A percentile compares a stretch with the other conserved stretches of the same genome.
These are phyloP conservation scores for Plagiodera versicolora DNA, from an alignment of 2,888 invertebrate species.

Conservation along the genomic window DNA sequence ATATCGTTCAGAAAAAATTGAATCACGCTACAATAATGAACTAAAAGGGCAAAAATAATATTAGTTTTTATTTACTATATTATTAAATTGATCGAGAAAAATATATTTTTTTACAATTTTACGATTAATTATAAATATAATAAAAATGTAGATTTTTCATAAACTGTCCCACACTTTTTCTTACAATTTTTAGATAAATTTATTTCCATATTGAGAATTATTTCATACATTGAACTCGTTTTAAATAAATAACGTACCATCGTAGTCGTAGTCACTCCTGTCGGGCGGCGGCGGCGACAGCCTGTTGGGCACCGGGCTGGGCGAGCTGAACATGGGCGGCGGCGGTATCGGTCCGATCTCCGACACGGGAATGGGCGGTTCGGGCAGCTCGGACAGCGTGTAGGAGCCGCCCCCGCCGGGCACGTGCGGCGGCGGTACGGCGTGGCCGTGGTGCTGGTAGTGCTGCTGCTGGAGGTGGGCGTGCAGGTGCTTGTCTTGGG, in stretches of 20 bases:
- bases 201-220: too few relatives aligned
- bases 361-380: slow-evolving; percentile 88
- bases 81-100: too few relatives aligned
- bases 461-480: slow-evolving; percentile 29
- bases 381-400: slow-evolving; percentile 84
- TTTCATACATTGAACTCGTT: too few relatives aligned
- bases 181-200: too few relatives aligned
- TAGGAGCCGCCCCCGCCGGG: slow-evolving; percentile 49
- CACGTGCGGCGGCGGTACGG: slow-evolving; percentile 40
- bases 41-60: too few relatives aligned
- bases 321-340: slow-evolving; percentile 94
- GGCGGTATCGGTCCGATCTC: slow-evolving; percentile 85
- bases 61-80: too few relatives aligned
- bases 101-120: too few relatives aligned
- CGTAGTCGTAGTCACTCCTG: slow-evolving; percentile 63
- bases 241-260: slow-evolving; percentile 65
- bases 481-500: slow-evolving; percentile 51
- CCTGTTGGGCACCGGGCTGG: slow-evolving; percentile 68
- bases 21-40: too few relatives aligned
- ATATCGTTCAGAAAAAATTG: too few relatives aligned
- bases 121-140: too few relatives aligned
- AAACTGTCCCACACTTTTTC: too few relatives aligned
- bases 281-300: slow-evolving; percentile 40
- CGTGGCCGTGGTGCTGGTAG: slow-evolving; percentile 20
- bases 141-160: too few relatives aligned